Conservation (phyloP, 2,797 vertebrate genomes). For the Nothura maculosa region DNA sequence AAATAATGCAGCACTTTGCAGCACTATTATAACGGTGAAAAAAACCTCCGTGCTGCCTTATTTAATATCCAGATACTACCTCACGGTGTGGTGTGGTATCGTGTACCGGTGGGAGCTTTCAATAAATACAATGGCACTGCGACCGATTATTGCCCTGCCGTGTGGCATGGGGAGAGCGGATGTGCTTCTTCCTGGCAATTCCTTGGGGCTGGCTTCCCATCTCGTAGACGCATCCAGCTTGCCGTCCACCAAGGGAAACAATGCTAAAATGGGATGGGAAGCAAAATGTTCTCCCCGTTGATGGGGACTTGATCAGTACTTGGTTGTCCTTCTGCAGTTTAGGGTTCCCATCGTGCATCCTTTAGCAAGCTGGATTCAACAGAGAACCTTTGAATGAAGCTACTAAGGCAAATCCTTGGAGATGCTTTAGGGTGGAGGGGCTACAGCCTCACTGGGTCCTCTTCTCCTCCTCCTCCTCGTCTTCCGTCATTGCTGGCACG, state of each 20-base stretch:
- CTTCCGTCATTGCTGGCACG: background rate
- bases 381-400: background rate
- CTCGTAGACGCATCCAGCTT: background rate
- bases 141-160: background rate
- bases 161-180: background rate
- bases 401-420: no score
- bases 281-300: conserved; percentile 29
- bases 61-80: conserved; percentile 41
- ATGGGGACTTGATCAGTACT: conserved; percentile 39
- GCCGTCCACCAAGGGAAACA: conserved; percentile 22
- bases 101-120: background rate
- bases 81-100: background rate
- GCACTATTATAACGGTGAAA: conserved; percentile 21
- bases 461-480: background rate
- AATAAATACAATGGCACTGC: background rate
- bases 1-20: conserved; percentile 56
- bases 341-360: background rate
- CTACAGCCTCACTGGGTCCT: background rate
- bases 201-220: conserved; percentile 17
- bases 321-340: background rate
- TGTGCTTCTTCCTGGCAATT: background rate
- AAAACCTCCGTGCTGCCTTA: background rate
- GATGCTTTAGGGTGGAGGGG: background rate
- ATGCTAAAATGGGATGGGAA: conserved; percentile 40
- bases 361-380: background rate